Evolutionary conservation across 2,888 invertebrate genomes (phyloP), one percentile per base, ranked within the genome.

Genomic region (Chaetogeoica ovagalla): DNA sequence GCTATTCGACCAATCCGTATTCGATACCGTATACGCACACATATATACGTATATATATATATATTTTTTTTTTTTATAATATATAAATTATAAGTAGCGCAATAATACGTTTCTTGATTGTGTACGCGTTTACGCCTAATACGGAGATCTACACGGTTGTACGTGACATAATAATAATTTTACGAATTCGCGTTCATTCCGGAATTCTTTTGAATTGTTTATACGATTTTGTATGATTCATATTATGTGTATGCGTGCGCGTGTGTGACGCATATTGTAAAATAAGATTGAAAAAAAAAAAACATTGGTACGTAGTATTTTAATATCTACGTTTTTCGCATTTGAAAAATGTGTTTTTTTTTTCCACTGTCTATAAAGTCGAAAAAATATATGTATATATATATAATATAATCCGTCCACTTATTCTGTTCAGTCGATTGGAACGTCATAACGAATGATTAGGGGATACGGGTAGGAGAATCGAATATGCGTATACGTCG

Each of bases 341-440:
- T 65, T 39, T 7, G 21, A 39, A 65, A 65, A 39, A 39, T 65
- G 65, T 65, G 21, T 65, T 65, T 39, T n/a, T 65, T 65, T 65
- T 65, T 30, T 30, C 4, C 4, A 30, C n/a, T 39, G 13, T 65
- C 43, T 65, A 39, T 65, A 39, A 17, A 48, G 48, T 68, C 48
- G 23, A 17, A 68, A 52, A 68, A n/a, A 43, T n/a, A n/a, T n/a
- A n/a, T n/a, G n/a, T n/a, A n/a, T 65, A 3, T 6, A 43, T 30
- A 30, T 65, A 7, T 6, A 43, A n/a, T 43, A 15, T 52, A 68
- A 68, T 68, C 30, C 48, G 48, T 48, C 68, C 68, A 70, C 70
- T 57, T 70, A 70, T 70, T 70, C 70, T 55, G 37, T 55, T 70
- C 55, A 57, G 55, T 55, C 70, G 55, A 57, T 70, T 23, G 70